phyloP scores from a whole-genome alignment of 2,797 vertebrate species.

The Muscicapa striata region DNA sequence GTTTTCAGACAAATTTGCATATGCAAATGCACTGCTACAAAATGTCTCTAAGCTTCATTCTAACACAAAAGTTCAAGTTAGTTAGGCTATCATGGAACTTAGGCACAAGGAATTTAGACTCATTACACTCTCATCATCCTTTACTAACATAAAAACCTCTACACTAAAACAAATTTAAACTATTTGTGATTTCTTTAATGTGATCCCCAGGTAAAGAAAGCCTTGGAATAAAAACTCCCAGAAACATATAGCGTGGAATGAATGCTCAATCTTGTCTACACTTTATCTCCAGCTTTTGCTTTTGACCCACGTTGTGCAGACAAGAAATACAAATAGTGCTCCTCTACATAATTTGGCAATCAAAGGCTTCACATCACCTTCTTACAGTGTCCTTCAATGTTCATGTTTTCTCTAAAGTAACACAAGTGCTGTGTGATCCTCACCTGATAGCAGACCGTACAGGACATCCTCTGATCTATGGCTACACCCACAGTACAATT shows the following conservation, averaged over 20 bases:
- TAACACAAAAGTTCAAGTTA: neutral
- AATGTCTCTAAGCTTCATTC: neutral
- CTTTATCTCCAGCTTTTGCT: neutral
- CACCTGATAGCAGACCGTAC: neutral
- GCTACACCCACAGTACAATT: neutral
- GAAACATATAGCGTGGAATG: neutral
- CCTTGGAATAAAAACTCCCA: neutral
- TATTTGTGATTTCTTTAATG: neutral
- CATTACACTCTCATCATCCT: neutral
- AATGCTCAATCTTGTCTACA: neutral
- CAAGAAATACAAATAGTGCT: neutral
- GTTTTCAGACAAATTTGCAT: neutral
- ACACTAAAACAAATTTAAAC: neutral
- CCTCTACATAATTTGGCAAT: neutral
- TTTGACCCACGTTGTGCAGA: neutral
- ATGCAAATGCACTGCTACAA: neutral
- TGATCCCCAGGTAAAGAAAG: neutral
- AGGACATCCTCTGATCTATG: neutral
- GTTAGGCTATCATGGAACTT: neutral
- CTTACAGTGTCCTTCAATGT: neutral
- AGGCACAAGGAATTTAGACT: neutral
- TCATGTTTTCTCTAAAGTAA: neutral
- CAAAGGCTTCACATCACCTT: neutral
- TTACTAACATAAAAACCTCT: neutral
- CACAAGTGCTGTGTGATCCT: neutral